Evolutionary conservation across 92 coral and sea anemone genomes (phyloP), one percentile per base, ranked within the genome.

Genomic region (Phenganax stokvisi): DNA sequence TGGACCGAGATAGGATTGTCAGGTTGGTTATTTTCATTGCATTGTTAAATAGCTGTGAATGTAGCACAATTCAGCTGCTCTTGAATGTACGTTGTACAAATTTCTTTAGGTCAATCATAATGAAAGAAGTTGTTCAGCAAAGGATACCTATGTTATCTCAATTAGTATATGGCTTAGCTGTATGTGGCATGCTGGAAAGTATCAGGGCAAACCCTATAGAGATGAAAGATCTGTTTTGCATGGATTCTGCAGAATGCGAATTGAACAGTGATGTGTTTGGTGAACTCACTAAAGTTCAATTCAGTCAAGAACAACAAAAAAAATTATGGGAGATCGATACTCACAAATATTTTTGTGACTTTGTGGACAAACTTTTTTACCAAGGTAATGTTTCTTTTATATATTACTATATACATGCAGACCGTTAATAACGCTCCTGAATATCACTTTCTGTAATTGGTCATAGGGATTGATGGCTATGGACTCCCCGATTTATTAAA

Each of bases 271-370:
- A 67, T 13, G 31, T 11, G 31, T 67, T 67, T 67, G 31, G 12
- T 11, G 31, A 27, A 13, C 73, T 67, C 2, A 67, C 31, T 67
- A 0, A 15, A 67, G 37, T 28, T 2, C 73, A 67, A 27, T 67
- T 67, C 73, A 67, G 73, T 67, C 17, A 67, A 13, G 25, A 67
- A 28, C 73, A 67, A 67, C 73, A 67, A 27, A 67, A 67, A 8
- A 67, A 67, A 37, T 20, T 37, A 67, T 28, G 12, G 37, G 73
- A 67, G 30, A 67, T 67, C 5, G 30, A 67, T 67, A 67, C 28
- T 2, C 31, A 59, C 65, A 67, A 67, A 27, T 67, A 67, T 67
- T 67, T 67, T 67, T 13, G 73, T 67, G 73, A 67, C 37, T 67
- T 67, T 10, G 12, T 67, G 2, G 73, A 67, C 12, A 67, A 67